Percentiles rank a stretch among this genome's conserved stretches.
These are phyloP conservation scores for Pseudomyrmex concolor DNA, from an alignment of 1,140 invertebrate species.

Conservation along the genomic window DNA sequence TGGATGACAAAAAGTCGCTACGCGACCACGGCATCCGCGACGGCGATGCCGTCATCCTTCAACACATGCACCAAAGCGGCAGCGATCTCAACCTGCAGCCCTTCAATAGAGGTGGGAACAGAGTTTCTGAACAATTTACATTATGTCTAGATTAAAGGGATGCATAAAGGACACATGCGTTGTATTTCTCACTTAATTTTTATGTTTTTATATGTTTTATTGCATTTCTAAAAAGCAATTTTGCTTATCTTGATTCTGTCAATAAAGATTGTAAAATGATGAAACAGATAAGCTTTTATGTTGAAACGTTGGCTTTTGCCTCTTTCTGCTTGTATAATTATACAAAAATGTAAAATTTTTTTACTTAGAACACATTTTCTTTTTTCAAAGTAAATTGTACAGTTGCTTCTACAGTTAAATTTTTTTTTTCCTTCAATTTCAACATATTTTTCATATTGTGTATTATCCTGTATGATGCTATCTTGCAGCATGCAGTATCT, in stretches of 20 bases:
- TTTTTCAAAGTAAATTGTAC: too few species aligned
- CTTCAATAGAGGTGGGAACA: conserved; percentile 76
- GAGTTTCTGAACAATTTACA: background rate
- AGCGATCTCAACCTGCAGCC: conserved; percentile 66
- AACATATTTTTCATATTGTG: too few species aligned
- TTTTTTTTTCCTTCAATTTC: background rate
- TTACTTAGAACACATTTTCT: too few species aligned
- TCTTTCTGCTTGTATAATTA: background rate
- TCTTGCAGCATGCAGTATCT: background rate
- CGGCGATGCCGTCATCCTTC: conserved; percentile 94
- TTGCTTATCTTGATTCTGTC: conserved; percentile 10
- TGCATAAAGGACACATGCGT: background rate
- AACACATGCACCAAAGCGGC: conserved; percentile 88
- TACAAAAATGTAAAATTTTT: too few species aligned
- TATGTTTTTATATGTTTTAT: background rate
- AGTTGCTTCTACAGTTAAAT: background rate
- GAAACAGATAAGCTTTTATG: background rate
- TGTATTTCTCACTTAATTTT: background rate
- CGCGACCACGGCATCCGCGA: conserved; percentile 93
- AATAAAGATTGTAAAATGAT: background rate
- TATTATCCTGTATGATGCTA: background rate
- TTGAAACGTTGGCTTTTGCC: background rate
- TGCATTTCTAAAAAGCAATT: background rate
- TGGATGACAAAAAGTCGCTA: conserved; percentile 93
- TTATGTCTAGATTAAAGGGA: background rate